phyloP scores from a whole-genome alignment of 2,888 invertebrate genomes.

The Atherix ibis region DNA sequence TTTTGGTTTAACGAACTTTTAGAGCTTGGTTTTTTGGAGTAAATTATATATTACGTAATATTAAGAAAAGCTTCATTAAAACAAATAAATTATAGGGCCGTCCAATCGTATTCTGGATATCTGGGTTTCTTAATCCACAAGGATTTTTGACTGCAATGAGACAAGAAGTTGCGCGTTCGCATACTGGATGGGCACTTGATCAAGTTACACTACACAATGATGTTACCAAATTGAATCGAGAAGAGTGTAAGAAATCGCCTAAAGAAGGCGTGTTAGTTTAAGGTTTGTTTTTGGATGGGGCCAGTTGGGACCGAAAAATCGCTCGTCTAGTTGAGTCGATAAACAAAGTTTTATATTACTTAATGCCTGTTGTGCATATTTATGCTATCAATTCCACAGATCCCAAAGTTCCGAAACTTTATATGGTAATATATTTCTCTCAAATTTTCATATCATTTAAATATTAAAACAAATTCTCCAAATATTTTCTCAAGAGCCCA shows the following conservation, averaged over 20 bases:
- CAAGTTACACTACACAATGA: slow-evolving; percentile 68
- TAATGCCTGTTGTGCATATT: slow-evolving; percentile 66
- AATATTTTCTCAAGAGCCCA: slow-evolving; percentile 47
- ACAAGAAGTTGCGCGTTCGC: slow-evolving; percentile 77
- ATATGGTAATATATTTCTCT: slow-evolving; percentile 50
- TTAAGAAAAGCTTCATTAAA: slow-evolving; percentile 29
- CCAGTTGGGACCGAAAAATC: slow-evolving; percentile 71
- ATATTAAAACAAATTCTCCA: background rate
- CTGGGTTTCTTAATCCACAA: slow-evolving; percentile 86
- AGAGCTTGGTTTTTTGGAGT: slow-evolving; percentile 67
- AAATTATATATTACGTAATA: slow-evolving; percentile 66
- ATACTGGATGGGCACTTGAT: slow-evolving; percentile 82
- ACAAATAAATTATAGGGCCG: slow-evolving; percentile 25
- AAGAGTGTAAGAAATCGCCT: slow-evolving; percentile 58
- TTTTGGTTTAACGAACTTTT: slow-evolving; percentile 85
- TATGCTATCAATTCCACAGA: slow-evolving; percentile 60
- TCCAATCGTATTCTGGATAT: slow-evolving; percentile 77
- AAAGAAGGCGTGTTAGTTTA: slow-evolving; percentile 74
- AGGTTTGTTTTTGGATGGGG: slow-evolving; percentile 75
- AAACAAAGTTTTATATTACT: slow-evolving; percentile 65
- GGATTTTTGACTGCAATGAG: slow-evolving; percentile 85
- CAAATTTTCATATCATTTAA: background rate
- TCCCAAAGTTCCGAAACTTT: slow-evolving; percentile 54
- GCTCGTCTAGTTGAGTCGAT: slow-evolving; percentile 55
- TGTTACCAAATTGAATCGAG: slow-evolving; percentile 47